phyloP scores from a whole-genome alignment of 2,113 vertebrate species.

The Podarcis cretensis region DNA sequence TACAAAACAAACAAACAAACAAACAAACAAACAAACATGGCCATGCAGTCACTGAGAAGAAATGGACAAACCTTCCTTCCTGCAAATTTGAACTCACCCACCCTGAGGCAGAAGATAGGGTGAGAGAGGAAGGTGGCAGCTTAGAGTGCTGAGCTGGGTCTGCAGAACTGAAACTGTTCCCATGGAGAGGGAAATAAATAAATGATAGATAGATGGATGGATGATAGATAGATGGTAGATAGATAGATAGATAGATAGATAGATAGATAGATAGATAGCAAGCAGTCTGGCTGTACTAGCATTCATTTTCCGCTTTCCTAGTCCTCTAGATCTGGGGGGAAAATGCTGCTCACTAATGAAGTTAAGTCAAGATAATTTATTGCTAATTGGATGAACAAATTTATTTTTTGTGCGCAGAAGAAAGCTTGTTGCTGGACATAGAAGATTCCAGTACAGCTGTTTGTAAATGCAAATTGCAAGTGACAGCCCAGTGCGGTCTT shows the following conservation, averaged over 20 bases:
- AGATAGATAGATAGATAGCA: too few relatives aligned
- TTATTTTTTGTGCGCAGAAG: conserved; percentile 55
- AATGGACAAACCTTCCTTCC: too few relatives aligned
- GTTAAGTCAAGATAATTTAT: conserved; percentile 58
- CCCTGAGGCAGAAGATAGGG: too few relatives aligned
- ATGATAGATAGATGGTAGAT: too few relatives aligned
- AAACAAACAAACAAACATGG: too few relatives aligned
- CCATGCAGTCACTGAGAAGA: too few relatives aligned
- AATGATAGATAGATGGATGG: background rate
- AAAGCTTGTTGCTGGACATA: conserved; percentile 58
- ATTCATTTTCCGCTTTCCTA: conserved; percentile 26
- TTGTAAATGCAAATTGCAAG: conserved; percentile 67
- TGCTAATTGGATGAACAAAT: conserved; percentile 64
- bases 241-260: background rate
- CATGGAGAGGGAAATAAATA: background rate
- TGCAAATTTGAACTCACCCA: too few relatives aligned
- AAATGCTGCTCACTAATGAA: conserved; percentile 50
- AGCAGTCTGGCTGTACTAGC: background rate
- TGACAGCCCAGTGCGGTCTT: conserved; percentile 57
- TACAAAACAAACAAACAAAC: too few relatives aligned
- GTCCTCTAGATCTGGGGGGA: background rate
- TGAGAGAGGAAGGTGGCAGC: too few relatives aligned
- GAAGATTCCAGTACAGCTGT: conserved; percentile 57
- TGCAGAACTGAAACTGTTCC: too few relatives aligned
- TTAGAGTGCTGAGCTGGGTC: too few relatives aligned